Conservation (phyloP, 2,797 vertebrate species). For the Sternotherus odoratus region DNA sequence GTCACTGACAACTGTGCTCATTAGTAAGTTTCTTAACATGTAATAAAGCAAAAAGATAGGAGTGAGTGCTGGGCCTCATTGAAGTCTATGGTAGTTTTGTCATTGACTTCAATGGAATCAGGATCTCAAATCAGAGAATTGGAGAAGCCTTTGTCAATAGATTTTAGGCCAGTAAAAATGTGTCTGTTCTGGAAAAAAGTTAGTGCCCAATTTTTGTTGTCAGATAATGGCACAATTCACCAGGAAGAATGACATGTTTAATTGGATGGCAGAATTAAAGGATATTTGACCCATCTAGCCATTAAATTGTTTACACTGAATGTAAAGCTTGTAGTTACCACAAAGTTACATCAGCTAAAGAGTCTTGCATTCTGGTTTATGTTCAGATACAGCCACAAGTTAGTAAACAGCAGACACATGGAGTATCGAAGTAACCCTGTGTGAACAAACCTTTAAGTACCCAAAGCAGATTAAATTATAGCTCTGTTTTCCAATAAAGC, state of each 20-base stretch:
- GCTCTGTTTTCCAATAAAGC: background rate
- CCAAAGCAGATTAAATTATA: background rate
- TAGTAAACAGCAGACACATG: background rate
- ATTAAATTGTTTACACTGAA: constrained; percentile 69
- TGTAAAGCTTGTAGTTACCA: constrained; percentile 61
- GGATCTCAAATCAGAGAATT: accelerated
- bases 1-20: background rate
- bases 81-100: accelerated
- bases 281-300: background rate
- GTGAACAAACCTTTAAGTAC: constrained; percentile 2
- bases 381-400: constrained; percentile 25
- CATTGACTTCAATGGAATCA: background rate
- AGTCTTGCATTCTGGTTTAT: constrained; percentile 26
- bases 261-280: constrained; percentile 19
- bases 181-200: constrained; percentile 6
- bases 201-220: background rate
- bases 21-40: background rate
- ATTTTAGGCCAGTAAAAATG: constrained; percentile 1
- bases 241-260: constrained; percentile 30
- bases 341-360: constrained; percentile 55
- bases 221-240: constrained; percentile 59
- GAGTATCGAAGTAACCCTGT: background rate
- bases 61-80: accelerated
- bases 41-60: background rate
- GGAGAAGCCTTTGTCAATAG: background rate